These are phyloP conservation scores for Dermochelys coriacea DNA, from an alignment of 2,797 vertebrate genomes.

Conservation along the genomic window DNA sequence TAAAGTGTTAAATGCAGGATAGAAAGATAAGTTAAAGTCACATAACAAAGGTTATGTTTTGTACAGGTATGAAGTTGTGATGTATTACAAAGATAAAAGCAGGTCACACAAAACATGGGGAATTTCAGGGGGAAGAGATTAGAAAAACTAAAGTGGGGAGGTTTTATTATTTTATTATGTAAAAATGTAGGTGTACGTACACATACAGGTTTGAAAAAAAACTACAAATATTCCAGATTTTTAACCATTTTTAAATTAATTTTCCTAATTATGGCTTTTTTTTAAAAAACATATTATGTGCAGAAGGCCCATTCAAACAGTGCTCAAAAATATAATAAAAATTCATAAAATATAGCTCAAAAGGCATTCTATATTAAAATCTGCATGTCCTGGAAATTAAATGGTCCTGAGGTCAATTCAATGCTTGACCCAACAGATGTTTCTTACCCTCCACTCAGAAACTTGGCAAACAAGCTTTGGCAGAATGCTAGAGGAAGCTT, in stretches of 20 bases:
- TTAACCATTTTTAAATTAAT: background rate
- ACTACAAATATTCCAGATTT: background rate
- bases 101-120: background rate
- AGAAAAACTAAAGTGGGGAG: background rate
- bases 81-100: background rate
- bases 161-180: background rate
- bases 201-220: background rate
- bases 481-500: constrained; percentile 17
- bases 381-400: background rate
- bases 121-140: background rate
- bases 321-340: background rate
- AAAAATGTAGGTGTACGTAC: background rate
- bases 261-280: background rate
- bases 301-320: background rate
- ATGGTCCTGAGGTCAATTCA: background rate
- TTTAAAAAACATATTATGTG: background rate
- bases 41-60: background rate
- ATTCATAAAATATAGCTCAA: background rate
- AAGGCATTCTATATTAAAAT: background rate
- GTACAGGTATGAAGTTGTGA: background rate
- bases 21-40: background rate
- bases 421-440: constrained; percentile 23
- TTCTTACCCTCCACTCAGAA: background rate
- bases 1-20: background rate
- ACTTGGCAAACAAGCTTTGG: background rate